Conservation (phyloP, 1,140 invertebrate species). For the Aleiodes sp. region DNA sequence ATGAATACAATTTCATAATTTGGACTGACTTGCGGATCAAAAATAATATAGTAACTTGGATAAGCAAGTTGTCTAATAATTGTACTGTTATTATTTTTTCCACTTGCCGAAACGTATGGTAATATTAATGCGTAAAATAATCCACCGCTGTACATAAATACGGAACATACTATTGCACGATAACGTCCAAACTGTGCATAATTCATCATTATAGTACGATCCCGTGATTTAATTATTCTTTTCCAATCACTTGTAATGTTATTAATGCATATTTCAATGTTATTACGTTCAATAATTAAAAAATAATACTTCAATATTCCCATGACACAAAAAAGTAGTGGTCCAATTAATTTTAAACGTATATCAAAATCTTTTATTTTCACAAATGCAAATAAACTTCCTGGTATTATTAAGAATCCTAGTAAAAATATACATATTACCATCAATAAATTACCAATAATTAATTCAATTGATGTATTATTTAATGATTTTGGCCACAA, state of each 20-base stretch:
- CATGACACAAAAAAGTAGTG: conserved; percentile 52
- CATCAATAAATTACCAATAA: conserved; percentile 20
- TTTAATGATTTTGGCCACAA: conserved; percentile 40
- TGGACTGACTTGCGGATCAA: conserved; percentile 43
- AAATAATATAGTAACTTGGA: conserved; percentile 42
- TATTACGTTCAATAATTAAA: conserved; percentile 34
- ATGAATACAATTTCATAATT: conserved; percentile 45
- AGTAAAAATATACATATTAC: conserved; percentile 36
- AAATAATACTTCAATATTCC: conserved; percentile 48
- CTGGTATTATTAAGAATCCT: conserved; percentile 39
- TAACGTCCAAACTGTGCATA: conserved; percentile 41
- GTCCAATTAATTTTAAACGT: conserved; percentile 48
- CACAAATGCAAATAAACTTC: conserved; percentile 42
- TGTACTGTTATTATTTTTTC: conserved; percentile 11
- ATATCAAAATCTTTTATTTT: conserved; percentile 43
- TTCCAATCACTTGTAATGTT: conserved; percentile 51
- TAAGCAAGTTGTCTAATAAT: conserved; percentile 38
- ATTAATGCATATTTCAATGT: conserved; percentile 45
- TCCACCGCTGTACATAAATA: conserved; percentile 50
- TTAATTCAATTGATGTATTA: conserved; percentile 12
- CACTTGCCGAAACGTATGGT: conserved; percentile 38
- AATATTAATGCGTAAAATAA: conserved; percentile 46
- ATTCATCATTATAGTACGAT: conserved; percentile 38
- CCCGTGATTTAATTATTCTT: conserved; percentile 15
- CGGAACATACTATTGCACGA: conserved; percentile 39